A percentile compares a stretch with the other conserved stretches of the same genome.
Evolutionary conservation across 2,113 vertebrate genomes (phyloP).

Genomic region (Emydocephalus ijimae): DNA sequence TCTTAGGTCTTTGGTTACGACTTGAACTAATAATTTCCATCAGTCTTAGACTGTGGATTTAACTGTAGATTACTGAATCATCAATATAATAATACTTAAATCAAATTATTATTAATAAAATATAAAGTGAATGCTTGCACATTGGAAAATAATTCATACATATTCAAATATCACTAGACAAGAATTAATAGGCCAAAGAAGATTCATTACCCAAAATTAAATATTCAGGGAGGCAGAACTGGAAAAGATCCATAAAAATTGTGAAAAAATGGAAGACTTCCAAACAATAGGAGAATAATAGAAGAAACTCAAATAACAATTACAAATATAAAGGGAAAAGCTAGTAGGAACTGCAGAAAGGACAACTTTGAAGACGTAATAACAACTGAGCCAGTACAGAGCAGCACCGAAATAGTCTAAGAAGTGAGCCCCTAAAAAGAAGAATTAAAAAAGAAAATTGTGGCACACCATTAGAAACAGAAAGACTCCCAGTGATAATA

Average conservation of each 20-base stretch:
- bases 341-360: background rate
- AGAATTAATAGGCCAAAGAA: background rate
- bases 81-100: background rate
- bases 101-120: background rate
- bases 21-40: background rate
- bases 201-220: background rate
- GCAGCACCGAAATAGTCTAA: background rate
- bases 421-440: background rate
- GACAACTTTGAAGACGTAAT: background rate
- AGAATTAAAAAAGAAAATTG: background rate
- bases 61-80: background rate
- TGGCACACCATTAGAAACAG: background rate
- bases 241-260: background rate
- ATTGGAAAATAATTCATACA: background rate
- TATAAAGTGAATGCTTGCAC: background rate
- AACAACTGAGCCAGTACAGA: background rate
- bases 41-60: background rate
- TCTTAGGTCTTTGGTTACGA: background rate
- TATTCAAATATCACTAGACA: background rate
- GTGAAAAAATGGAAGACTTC: background rate
- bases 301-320: background rate
- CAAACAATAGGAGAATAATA: background rate
- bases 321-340: background rate
- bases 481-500: background rate
- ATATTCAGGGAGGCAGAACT: background rate